A percentile compares a stretch with the other conserved stretches of the same genome.
Evolutionary conservation across 2,113 vertebrate species (phyloP).

Genomic region (Bos taurus): DNA sequence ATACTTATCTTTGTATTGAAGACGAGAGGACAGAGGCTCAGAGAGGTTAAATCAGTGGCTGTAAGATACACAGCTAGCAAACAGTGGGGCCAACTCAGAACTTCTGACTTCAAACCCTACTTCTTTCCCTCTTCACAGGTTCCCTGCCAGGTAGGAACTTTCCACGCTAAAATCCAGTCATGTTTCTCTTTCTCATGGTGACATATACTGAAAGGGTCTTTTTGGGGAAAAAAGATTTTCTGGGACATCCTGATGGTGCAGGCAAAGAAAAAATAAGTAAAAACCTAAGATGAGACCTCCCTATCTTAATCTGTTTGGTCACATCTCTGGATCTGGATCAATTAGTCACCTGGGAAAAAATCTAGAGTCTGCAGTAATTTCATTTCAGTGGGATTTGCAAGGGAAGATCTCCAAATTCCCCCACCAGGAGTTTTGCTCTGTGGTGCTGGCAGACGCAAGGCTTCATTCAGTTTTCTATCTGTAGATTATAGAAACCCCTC

Average conservation of each 20-base stretch:
- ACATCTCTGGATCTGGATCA: not conserved
- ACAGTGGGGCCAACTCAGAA: not conserved
- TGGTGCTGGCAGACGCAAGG: not conserved
- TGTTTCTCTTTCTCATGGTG: not conserved
- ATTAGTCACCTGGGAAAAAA: not conserved
- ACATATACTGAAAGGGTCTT: not conserved
- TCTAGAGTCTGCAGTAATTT: not conserved
- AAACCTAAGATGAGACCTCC: not conserved
- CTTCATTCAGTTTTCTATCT: not conserved
- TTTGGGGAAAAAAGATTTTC: not conserved
- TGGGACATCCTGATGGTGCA: not conserved
- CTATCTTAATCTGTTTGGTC: not conserved
- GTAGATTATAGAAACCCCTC: not conserved
- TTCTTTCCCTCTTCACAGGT: not conserved
- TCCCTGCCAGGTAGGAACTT: not conserved
- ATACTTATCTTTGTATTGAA: not conserved
- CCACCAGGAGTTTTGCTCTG: not conserved
- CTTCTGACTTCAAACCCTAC: not conserved
- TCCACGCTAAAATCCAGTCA: not conserved
- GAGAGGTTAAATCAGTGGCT: not conserved
- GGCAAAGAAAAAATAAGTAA: not conserved
- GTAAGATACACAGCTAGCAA: not conserved
- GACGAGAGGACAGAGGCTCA: not conserved
- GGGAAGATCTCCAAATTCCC: not conserved
- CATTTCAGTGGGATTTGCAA: not conserved